phyloP scores from a whole-genome alignment of 2,113 vertebrate species.

The Actenoides lindsayi region DNA sequence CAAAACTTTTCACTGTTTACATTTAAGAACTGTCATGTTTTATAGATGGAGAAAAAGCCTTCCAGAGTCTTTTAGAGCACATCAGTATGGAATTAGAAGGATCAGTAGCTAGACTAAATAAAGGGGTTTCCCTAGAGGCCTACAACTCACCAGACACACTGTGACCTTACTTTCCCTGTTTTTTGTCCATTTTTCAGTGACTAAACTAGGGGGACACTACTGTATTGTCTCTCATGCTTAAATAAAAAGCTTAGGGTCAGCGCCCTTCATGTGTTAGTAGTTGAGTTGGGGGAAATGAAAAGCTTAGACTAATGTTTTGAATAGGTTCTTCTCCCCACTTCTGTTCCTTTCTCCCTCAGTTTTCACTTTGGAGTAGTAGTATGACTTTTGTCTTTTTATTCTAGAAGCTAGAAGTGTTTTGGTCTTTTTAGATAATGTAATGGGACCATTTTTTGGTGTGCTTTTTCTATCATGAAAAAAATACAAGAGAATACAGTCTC shows the following conservation, averaged over 20 bases:
- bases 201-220: not conserved
- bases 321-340: not conserved
- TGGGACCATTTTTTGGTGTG: not conserved
- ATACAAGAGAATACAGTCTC: not conserved
- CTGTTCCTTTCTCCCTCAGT: not conserved
- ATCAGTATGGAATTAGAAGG: not conserved
- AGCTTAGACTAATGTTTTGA: not conserved
- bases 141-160: not conserved
- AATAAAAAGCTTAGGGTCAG: not conserved
- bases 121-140: not conserved
- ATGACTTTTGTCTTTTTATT: not conserved
- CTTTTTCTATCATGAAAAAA: not conserved
- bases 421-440: not conserved
- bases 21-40: not conserved
- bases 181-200: not conserved
- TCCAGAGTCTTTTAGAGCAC: not conserved
- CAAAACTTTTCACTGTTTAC: not conserved
- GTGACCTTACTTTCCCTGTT: not conserved
- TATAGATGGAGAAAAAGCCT: not conserved
- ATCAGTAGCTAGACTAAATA: not conserved
- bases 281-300: not conserved
- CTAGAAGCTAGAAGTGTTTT: not conserved
- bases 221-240: not conserved
- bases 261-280: too few relatives aligned
- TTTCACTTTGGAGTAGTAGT: not conserved